Evolutionary conservation across 2,888 invertebrate genomes (phyloP).

Genomic region (Azorinus chamasolen): DNA sequence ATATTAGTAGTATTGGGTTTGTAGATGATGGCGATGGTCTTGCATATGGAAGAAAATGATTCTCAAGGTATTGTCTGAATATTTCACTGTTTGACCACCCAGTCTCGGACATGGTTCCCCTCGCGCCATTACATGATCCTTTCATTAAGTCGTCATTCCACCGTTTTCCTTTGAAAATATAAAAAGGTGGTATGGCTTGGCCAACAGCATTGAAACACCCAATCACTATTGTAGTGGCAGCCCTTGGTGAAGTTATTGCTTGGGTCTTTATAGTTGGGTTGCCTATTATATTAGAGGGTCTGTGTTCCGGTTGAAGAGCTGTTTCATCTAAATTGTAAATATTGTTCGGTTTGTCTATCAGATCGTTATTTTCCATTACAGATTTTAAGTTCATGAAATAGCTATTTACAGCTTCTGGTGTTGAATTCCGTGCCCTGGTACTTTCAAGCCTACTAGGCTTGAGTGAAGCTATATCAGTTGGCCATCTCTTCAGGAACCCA

Average conservation of each 20-base stretch:
- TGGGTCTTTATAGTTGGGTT: conserved; percentile 18
- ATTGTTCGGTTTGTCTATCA: conserved; percentile 23
- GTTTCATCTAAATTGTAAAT: conserved; percentile 44
- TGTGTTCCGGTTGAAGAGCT: conserved; percentile 34
- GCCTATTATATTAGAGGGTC: conserved; percentile 19
- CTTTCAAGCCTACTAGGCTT: conserved; percentile 9
- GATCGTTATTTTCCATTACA: conserved; percentile 26
- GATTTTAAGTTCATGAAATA: conserved; percentile 14
- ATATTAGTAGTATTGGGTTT: conserved; percentile 12
- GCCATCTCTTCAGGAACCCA: conserved; percentile 9
- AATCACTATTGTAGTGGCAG: conserved; percentile 32
- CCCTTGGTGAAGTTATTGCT: conserved; percentile 29
- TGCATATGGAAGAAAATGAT: conserved; percentile 27
- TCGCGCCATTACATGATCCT: conserved; percentile 17
- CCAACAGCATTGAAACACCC: conserved; percentile 42
- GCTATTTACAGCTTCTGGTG: too few relatives aligned
- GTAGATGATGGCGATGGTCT: not conserved
- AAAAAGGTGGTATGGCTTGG: conserved; percentile 17
- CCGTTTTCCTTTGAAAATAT: conserved; percentile 38
- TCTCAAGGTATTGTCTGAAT: conserved; percentile 26
- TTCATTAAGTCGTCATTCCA: conserved; percentile 20
- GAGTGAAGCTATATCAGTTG: conserved; percentile 2
- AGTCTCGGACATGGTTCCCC: conserved; percentile 20
- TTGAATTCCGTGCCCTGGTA: conserved; percentile 1
- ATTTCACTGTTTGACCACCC: conserved; percentile 29